Evolutionary conservation across 1,140 invertebrate species (phyloP), one percentile per base, ranked within the genome.

Genomic region (Metaphire vulgaris): DNA sequence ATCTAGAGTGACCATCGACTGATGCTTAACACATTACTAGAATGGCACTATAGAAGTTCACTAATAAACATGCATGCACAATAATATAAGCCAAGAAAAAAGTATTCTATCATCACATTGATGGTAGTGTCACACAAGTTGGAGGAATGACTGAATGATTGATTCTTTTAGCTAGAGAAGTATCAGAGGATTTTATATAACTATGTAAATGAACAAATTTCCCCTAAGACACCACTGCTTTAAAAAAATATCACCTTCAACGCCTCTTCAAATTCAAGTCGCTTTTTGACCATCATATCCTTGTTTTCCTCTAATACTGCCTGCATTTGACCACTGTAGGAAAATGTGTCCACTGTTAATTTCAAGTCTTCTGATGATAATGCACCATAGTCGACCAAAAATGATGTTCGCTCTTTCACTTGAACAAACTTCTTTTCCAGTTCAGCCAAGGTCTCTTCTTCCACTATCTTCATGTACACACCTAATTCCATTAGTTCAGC

Each of bases 251-350:
- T 6, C 81, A 89, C 89, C 85, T 91, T 91, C 0, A 97, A 88
- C 21, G 89, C 86, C 70, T 92, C 91, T 87, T 97, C 93, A 86
- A 93, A 97, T 83, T 98, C 94, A 1, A 89, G 86, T 32, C 90
- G 91, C 89, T 97, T 97, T 69, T 91, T 89, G 28, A 90, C 90
- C 28, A 94, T 89, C 65, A 96, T 93, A 21, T 89, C 86, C 77
- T 90, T 89, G 85, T 94, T 91, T 80, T 96, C 91, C 76, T 94
- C 90, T 78, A 97, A 90, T 14, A 96, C 89, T 32, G 89, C 89
- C 0, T 91, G 89, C 88, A 97, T 91, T 56, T 91, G 89, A n/a
- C 91, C 87, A 83, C 92, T 92, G 93, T 93, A 96, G 81, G 92
- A 90, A 82, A 95, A 94, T 0, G 92, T 90, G 75, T 91, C 91